Percentiles rank a stretch among this genome's conserved stretches.
Evolutionary conservation across 2,797 vertebrate genomes (phyloP).

Genomic region (Lindbergichthys nudifrons): DNA sequence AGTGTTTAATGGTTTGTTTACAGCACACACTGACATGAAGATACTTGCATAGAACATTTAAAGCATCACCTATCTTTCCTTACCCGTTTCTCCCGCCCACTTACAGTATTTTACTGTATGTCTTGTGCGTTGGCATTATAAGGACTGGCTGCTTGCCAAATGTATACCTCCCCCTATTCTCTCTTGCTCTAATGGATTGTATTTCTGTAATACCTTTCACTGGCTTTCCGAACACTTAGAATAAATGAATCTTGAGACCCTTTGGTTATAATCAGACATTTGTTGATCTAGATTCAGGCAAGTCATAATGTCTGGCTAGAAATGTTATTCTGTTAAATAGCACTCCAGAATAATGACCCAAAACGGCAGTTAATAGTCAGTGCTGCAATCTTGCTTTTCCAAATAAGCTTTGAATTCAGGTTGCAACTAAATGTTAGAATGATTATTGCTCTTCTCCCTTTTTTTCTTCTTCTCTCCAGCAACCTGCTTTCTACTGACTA

Average conservation of each 20-base stretch:
- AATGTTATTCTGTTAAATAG: conserved; percentile 7
- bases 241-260: conserved; percentile 7
- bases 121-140: conserved; percentile 1
- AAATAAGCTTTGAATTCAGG: conserved; percentile 1
- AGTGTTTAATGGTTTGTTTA: conserved; percentile 4
- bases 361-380: neutral
- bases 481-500: conserved; percentile 93
- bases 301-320: conserved; percentile 1
- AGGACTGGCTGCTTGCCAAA: conserved; percentile 1
- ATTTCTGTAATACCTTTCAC: conserved; percentile 18
- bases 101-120: neutral
- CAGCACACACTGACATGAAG: neutral
- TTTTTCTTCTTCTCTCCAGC: conserved; percentile 75
- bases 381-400: neutral
- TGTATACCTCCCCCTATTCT: conserved; percentile 8
- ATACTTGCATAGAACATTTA: neutral
- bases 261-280: conserved; percentile 25
- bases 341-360: conserved; percentile 1
- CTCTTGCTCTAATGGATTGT: conserved; percentile 18
- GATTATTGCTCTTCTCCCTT: neutral
- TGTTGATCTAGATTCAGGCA: neutral
- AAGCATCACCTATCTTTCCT: neutral
- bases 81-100: conserved; percentile 10
- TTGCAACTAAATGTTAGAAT: neutral
- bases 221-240: conserved; percentile 21